These are phyloP conservation scores for Telenomus remus DNA, from an alignment of 1,140 invertebrate genomes.

Conservation along the genomic window DNA sequence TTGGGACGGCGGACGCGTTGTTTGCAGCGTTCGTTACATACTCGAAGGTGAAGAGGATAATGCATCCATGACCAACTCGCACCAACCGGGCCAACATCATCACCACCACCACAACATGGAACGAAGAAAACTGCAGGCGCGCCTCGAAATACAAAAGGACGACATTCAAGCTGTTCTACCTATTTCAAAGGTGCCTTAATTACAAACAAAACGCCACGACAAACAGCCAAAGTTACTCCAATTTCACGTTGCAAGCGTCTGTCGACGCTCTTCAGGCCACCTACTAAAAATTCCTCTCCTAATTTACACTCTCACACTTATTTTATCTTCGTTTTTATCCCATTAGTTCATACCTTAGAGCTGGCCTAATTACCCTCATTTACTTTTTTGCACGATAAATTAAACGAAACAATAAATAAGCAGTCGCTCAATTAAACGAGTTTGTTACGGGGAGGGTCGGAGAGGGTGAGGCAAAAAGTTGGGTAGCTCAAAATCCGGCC, in stretches of 20 bases:
- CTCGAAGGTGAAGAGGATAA: constrained; percentile 79
- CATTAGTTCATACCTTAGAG: too few species aligned
- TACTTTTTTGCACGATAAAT: too few species aligned
- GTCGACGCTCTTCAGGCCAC: neutral
- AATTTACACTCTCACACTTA: neutral
- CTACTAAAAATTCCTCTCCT: neutral
- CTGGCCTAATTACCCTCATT: too few species aligned
- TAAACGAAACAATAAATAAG: constrained; percentile 42
- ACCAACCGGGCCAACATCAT: constrained; percentile 69
- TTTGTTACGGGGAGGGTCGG: constrained; percentile 26
- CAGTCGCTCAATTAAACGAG: constrained; percentile 41
- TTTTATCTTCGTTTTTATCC: too few species aligned
- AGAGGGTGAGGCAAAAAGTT: too few species aligned
- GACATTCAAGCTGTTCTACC: constrained; percentile 95
- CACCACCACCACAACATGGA: constrained; percentile 75
- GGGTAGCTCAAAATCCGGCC: constrained; percentile 16
- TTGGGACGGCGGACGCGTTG: constrained; percentile 86
- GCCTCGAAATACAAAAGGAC: constrained; percentile 94
- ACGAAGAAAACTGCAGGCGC: constrained; percentile 84
- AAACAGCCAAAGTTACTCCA: constrained; percentile 1
- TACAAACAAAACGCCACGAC: constrained; percentile 14
- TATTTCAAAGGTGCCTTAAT: constrained; percentile 88
- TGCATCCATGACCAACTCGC: constrained; percentile 70
- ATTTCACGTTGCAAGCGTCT: neutral
- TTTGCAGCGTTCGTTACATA: constrained; percentile 86